A percentile compares a stretch with the other conserved stretches of the same genome.
These are phyloP conservation scores for Crambe crambe DNA, from an alignment of 37 sponge, comb jelly and placozoan genomes.

Conservation along the genomic window DNA sequence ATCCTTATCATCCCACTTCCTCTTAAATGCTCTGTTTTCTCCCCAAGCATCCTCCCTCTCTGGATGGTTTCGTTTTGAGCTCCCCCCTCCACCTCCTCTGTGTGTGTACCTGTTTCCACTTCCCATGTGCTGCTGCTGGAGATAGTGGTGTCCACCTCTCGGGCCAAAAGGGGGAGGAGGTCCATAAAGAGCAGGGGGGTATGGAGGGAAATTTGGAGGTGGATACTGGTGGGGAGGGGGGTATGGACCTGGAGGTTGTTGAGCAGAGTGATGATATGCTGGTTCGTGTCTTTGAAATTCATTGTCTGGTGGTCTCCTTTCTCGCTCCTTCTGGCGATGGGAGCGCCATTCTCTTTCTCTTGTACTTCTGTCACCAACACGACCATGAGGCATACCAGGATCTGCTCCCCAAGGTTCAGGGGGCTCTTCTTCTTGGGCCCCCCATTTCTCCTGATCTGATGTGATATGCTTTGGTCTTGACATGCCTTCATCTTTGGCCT, in stretches of 20 bases:
- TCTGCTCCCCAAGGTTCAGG: not conserved
- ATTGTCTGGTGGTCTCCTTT: not conserved
- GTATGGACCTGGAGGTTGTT: not conserved
- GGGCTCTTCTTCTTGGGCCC: not conserved
- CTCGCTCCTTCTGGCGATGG: not conserved
- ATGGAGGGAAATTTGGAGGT: not conserved
- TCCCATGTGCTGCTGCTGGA: not conserved
- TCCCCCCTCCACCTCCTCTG: constrained; percentile 3
- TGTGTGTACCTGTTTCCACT: not conserved
- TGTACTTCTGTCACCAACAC: not conserved
- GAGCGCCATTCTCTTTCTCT: not conserved
- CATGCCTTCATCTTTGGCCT: not conserved
- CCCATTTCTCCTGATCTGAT: not conserved
- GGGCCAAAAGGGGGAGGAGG: constrained; percentile 11
- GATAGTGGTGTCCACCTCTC: not conserved
- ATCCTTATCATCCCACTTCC: constrained; percentile 1
- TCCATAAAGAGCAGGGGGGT: not conserved
- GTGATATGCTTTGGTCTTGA: no score
- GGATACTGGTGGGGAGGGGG: constrained; percentile 13
- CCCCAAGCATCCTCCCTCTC: constrained; percentile 7
- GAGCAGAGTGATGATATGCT: not conserved
- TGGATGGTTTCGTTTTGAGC: not conserved
- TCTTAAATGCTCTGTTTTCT: not conserved
- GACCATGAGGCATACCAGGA: no score
- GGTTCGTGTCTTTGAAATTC: not conserved